Conservation (phyloP, 1,140 invertebrate genomes). For the Triops cancriformis region DNA sequence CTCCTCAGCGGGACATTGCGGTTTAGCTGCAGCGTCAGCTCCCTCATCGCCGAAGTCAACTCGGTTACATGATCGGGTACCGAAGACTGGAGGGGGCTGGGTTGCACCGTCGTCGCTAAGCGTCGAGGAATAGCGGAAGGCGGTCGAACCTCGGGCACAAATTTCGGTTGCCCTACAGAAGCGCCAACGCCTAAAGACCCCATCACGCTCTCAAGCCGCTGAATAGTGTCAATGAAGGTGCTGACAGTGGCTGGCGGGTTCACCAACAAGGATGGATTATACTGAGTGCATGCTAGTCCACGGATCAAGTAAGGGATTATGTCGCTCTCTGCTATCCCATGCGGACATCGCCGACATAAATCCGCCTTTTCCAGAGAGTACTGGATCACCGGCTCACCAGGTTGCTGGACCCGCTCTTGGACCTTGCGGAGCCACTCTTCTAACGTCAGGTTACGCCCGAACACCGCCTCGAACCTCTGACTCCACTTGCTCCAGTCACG, state of each 20-base stretch:
- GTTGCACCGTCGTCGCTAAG: neutral
- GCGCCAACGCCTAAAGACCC: no score
- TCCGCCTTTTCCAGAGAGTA: neutral
- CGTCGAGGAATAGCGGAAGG: neutral
- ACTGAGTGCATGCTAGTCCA: neutral
- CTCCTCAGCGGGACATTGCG: neutral
- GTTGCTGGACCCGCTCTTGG: neutral
- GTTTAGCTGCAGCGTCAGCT: neutral
- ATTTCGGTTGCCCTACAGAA: no score
- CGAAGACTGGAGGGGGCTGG: neutral
- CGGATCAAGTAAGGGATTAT: neutral
- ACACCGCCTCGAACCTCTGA: neutral
- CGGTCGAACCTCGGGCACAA: neutral
- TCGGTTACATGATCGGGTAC: neutral
- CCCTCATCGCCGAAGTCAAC: neutral
- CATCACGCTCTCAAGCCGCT: neutral
- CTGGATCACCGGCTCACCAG: neutral
- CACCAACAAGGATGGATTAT: neutral
- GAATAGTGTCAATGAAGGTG: neutral
- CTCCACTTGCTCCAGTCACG: neutral
- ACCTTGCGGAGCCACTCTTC: neutral
- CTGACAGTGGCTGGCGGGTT: neutral
- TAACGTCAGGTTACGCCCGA: neutral
- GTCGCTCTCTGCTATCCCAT: neutral
- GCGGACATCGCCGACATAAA: neutral